Conservation (phyloP, 2,797 vertebrate species). For the Sarcophilus harrisii region DNA sequence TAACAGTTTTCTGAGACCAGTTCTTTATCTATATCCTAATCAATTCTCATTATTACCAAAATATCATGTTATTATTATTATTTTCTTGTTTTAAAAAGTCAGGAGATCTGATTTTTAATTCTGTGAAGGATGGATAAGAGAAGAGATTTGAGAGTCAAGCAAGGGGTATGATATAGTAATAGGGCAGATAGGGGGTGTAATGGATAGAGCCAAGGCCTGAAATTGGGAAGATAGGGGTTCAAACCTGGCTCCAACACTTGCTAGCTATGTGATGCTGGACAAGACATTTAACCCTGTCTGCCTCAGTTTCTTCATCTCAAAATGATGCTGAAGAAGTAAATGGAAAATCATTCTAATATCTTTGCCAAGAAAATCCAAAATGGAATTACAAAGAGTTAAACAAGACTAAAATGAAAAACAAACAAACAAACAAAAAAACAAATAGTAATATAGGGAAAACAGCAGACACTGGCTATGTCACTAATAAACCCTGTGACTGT, state of each 20-base stretch:
- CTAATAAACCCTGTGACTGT: fast-evolving
- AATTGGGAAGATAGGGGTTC: neutral
- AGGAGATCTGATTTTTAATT: neutral
- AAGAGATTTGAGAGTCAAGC: neutral
- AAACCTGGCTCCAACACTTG: neutral
- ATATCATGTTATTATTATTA: neutral
- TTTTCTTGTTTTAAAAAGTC: neutral
- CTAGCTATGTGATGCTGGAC: neutral
- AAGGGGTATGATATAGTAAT: neutral
- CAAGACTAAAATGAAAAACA: neutral
- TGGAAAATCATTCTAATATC: neutral
- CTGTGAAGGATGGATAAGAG: neutral
- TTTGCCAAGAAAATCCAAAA: neutral
- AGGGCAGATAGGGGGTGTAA: neutral
- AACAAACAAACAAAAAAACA: too few species aligned
- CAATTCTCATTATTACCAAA: neutral
- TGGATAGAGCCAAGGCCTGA: neutral
- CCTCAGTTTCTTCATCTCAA: neutral
- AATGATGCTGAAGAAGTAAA: neutral
- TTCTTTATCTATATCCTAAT: neutral
- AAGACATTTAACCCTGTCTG: neutral
- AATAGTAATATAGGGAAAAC: neutral
- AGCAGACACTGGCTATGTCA: neutral
- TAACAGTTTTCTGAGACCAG: too few species aligned
- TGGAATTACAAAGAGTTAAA: neutral